Percentiles rank a stretch among this genome's conserved stretches.
Conservation (phyloP, 2,888 invertebrate species). For the Clepsis dumicolana region DNA sequence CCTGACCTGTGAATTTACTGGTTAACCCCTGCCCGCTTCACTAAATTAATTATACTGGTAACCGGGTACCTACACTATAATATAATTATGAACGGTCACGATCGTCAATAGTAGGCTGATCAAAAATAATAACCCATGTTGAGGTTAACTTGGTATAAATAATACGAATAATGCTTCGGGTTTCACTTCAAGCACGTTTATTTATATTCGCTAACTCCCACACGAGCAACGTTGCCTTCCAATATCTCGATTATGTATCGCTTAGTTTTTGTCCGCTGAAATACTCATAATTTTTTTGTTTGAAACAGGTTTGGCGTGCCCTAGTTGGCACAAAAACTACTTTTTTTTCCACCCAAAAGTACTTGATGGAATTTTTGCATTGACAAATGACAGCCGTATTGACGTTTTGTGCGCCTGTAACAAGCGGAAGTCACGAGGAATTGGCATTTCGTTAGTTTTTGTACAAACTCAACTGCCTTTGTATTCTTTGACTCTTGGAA, state of each 20-base stretch:
- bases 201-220: conserved; percentile 23
- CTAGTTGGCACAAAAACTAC: conserved; percentile 25
- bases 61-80: conserved; percentile 11
- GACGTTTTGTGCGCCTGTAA: conserved; percentile 19
- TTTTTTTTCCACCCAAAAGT: no score
- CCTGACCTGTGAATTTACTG: conserved; percentile 15
- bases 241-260: conserved; percentile 12
- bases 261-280: conserved; percentile 21
- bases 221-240: not conserved
- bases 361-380: conserved; percentile 24
- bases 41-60: conserved; percentile 16
- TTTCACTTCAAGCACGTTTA: conserved; percentile 26
- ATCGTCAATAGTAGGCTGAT: conserved; percentile 18
- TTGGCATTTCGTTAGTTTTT: conserved; percentile 37
- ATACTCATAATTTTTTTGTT: conserved; percentile 18
- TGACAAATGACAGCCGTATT: conserved; percentile 33
- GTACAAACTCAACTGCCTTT: conserved; percentile 25
- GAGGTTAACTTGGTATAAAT: conserved; percentile 26
- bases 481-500: conserved; percentile 30
- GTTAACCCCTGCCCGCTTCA: conserved; percentile 1
- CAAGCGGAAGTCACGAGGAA: conserved; percentile 20
- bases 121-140: conserved; percentile 31
- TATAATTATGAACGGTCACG: conserved; percentile 35
- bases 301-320: not conserved
- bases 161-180: conserved; percentile 28